These are phyloP conservation scores for Sebastes hopkinsi DNA, from an alignment of 2,797 vertebrate genomes.

Conservation along the genomic window DNA sequence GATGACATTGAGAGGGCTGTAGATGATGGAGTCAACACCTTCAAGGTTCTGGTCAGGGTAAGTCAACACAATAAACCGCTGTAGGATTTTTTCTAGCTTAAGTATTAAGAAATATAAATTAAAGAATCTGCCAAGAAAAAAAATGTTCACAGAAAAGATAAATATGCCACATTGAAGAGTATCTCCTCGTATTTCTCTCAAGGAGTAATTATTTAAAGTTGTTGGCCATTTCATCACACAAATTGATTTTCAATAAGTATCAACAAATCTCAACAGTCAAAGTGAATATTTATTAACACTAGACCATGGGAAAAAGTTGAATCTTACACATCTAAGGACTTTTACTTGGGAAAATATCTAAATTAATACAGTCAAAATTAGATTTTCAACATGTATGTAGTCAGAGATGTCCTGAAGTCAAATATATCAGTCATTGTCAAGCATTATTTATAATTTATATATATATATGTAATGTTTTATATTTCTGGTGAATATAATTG, in stretches of 20 bases:
- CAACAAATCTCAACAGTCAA: background rate
- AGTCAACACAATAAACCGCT: conserved; percentile 42
- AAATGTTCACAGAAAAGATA: background rate
- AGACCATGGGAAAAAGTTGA: too few relatives aligned
- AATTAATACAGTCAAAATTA: too few relatives aligned
- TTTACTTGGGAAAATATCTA: too few relatives aligned
- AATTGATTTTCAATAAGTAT: background rate
- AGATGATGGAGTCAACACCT: conserved; percentile 97
- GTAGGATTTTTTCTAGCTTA: background rate
- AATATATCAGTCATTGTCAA: too few relatives aligned
- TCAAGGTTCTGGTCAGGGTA: conserved; percentile 96
- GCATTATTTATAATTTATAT: too few relatives aligned
- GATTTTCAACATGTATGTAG: too few relatives aligned
- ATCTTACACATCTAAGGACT: too few relatives aligned
- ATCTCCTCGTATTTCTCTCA: background rate
- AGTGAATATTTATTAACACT: background rate
- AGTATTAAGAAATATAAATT: background rate
- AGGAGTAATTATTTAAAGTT: background rate
- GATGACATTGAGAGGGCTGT: conserved; percentile 97
- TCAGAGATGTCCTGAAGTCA: too few relatives aligned
- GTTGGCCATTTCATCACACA: background rate
- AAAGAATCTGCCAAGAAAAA: background rate
- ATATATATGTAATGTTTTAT: too few relatives aligned
- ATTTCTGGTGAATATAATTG: too few relatives aligned
- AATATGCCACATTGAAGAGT: background rate